These are phyloP conservation scores for Rhinoderma darwinii DNA, from an alignment of 2,113 vertebrate species.

Conservation along the genomic window DNA sequence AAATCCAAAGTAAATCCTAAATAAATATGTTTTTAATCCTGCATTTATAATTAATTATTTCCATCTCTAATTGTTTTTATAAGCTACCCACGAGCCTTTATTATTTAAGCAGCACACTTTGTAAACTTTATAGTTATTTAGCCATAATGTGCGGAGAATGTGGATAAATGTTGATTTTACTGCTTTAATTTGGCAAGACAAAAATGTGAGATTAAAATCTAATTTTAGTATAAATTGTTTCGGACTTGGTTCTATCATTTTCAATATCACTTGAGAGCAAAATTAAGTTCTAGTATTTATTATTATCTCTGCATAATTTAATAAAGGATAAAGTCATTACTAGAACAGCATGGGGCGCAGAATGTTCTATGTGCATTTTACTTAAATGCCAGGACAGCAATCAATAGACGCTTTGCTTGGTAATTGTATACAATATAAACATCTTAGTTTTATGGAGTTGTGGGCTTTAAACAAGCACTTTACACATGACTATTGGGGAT, in stretches of 20 bases:
- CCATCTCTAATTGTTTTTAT: constrained; percentile 70
- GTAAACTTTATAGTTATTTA: constrained; percentile 79
- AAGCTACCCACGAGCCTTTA: constrained; percentile 81
- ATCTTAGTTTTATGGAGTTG: background rate
- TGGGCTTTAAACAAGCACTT: background rate
- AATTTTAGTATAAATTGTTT: constrained; percentile 77
- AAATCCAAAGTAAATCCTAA: too few relatives aligned
- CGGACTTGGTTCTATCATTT: constrained; percentile 64
- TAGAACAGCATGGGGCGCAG: constrained; percentile 67
- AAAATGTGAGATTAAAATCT: constrained; percentile 87
- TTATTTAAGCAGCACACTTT: constrained; percentile 75
- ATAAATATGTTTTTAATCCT: too few relatives aligned
- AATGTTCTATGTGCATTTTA: constrained; percentile 62
- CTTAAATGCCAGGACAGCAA: background rate
- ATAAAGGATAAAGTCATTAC: constrained; percentile 71
- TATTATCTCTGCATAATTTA: constrained; percentile 78
- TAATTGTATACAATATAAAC: background rate
- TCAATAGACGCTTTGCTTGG: background rate
- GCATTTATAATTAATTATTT: too few relatives aligned
- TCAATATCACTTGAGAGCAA: constrained; percentile 63
- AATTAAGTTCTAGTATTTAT: constrained; percentile 68
- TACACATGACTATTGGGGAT: background rate
- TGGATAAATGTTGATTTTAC: constrained; percentile 67
- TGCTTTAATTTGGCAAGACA: constrained; percentile 82
- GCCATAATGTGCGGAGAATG: constrained; percentile 70